A percentile compares a stretch with the other conserved stretches of the same genome.
Conservation (phyloP, 2,797 vertebrate species). For the Pelodytes ibericus region DNA sequence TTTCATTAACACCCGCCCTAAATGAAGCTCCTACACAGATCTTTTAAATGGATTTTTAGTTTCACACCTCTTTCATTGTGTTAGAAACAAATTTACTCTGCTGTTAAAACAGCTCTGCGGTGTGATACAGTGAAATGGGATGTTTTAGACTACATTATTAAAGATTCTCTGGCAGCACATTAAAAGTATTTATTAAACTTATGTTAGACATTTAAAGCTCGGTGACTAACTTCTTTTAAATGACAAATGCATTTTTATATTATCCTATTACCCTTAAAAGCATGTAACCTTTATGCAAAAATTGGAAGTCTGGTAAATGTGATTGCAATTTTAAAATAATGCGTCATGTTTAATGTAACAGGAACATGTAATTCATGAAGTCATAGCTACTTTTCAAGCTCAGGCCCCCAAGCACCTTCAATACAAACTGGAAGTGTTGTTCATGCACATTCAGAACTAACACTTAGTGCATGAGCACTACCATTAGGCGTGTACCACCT, state of each 20-base stretch:
- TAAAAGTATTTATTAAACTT: constrained; percentile 46
- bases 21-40: constrained; percentile 52
- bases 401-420: no score
- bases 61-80: constrained; percentile 53
- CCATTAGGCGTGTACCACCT: no score
- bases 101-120: constrained; percentile 50
- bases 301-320: background rate
- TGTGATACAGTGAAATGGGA: constrained; percentile 39
- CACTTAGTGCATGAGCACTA: no score
- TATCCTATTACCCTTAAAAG: background rate
- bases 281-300: background rate
- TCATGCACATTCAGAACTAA: no score
- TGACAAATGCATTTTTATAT: background rate
- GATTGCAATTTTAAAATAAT: background rate
- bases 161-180: constrained; percentile 45
- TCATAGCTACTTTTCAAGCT: no score
- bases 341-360: no score
- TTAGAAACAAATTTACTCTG: constrained; percentile 56
- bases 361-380: no score
- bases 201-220: constrained; percentile 23
- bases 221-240: constrained; percentile 1
- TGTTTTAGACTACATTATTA: constrained; percentile 33
- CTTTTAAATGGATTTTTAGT: constrained; percentile 52
- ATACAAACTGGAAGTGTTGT: no score
- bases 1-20: constrained; percentile 52